These are phyloP conservation scores for Lepisosteus osseus DNA, from an alignment of 2,113 vertebrate genomes.

Conservation along the genomic window DNA sequence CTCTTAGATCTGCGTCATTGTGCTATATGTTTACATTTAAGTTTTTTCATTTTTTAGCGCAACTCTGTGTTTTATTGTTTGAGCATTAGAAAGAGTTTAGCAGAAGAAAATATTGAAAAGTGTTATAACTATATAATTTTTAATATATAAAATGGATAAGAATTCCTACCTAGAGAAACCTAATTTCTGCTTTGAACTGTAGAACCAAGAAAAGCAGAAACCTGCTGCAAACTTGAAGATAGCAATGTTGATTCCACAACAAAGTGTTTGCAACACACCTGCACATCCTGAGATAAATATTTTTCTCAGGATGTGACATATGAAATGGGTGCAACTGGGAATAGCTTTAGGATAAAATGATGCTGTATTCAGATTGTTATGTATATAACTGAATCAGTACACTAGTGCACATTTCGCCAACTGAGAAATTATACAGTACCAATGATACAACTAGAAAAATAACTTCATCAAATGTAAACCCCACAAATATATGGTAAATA, in stretches of 20 bases:
- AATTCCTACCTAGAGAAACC: neutral
- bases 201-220: neutral
- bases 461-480: no score
- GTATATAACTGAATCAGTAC: no score
- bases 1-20: no score
- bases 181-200: neutral
- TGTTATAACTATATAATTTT: neutral
- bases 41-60: no score
- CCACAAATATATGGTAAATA: no score
- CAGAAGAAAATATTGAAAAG: neutral
- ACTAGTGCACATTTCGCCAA: no score
- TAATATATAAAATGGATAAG: neutral
- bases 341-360: no score
- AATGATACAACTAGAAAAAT: no score
- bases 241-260: conserved; percentile 17
- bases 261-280: conserved; percentile 41
- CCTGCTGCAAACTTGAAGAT: conserved; percentile 12
- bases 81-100: neutral
- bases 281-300: conserved; percentile 49
- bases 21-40: no score
- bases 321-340: neutral
- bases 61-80: no score
- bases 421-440: no score
- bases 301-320: neutral
- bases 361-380: neutral